phyloP scores from a whole-genome alignment of 1,140 invertebrate genomes.

The Drosophila cardini region DNA sequence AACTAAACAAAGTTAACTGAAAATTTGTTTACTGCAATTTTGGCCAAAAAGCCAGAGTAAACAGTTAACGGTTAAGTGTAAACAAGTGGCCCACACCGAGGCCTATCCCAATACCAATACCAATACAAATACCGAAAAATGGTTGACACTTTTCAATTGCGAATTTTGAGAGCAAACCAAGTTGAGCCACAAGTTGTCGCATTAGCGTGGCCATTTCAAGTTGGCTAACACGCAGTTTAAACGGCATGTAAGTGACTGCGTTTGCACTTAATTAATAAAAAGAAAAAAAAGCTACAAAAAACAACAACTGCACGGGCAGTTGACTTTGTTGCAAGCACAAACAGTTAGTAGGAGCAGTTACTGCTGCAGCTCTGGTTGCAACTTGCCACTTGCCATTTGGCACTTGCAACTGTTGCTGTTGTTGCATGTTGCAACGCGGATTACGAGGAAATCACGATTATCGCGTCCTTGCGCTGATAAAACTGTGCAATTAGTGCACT shows the following conservation, averaged over 20 bases:
- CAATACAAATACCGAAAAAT: conserved; percentile 37
- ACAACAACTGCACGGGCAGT: conserved; percentile 24
- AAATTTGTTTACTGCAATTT: conserved; percentile 56
- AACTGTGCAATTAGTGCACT: conserved; percentile 64
- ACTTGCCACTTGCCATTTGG: conserved; percentile 1
- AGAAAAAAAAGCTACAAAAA: no score
- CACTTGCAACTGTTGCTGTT: not conserved
- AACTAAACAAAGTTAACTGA: conserved; percentile 33
- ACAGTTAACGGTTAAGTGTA: conserved; percentile 32
- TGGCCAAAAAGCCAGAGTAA: conserved; percentile 23
- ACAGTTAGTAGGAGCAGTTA: conserved; percentile 11
- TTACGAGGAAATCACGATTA: conserved; percentile 7
- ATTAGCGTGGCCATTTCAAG: conserved; percentile 79
- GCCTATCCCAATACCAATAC: conserved; percentile 1
- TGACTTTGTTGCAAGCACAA: conserved; percentile 69
- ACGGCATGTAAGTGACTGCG: conserved; percentile 78
- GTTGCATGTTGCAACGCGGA: conserved; percentile 57
- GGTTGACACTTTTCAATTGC: conserved; percentile 68
- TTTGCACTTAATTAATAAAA: conserved; percentile 83
- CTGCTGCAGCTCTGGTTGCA: conserved; percentile 10
- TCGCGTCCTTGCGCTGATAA: conserved; percentile 70
- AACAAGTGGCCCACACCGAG: conserved; percentile 58
- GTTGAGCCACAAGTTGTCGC: conserved; percentile 47
- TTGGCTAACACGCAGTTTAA: conserved; percentile 80
- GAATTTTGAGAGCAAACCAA: conserved; percentile 14